Percentiles rank a stretch among this genome's conserved stretches.
Conservation (phyloP, 1,140 invertebrate genomes). For the Pachypsylla venusta region DNA sequence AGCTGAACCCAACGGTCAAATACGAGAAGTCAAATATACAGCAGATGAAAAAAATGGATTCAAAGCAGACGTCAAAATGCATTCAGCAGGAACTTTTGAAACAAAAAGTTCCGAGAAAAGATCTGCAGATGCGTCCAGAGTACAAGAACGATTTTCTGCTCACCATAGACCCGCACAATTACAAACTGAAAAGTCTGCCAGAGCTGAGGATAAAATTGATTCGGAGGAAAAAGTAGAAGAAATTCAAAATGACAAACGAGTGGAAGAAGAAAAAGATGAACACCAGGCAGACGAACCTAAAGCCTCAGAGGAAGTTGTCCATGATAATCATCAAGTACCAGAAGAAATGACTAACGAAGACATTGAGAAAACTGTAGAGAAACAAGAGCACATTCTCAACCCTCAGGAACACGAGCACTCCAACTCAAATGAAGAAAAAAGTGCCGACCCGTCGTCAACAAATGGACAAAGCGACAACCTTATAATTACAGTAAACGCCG, state of each 20-base stretch:
- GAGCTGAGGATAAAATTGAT: not conserved
- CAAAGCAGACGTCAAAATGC: conserved; percentile 16
- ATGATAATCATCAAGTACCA: not conserved
- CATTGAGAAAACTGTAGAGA: not conserved
- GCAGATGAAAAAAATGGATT: conserved; percentile 24
- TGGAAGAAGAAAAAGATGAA: not conserved
- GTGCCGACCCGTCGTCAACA: not conserved
- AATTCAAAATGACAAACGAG: not conserved
- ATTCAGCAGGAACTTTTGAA: not conserved
- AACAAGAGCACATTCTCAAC: conserved; percentile 2
- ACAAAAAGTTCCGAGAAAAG: not conserved
- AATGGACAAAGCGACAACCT: not conserved
- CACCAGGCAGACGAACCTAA: not conserved
- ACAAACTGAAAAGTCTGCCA: not conserved
- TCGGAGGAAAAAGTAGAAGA: not conserved
- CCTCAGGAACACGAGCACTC: conserved; percentile 6
- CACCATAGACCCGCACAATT: too few species aligned
- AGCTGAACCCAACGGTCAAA: conserved; percentile 26
- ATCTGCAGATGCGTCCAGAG: too few species aligned
- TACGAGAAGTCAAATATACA: conserved; percentile 26
- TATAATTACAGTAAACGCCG: not conserved
- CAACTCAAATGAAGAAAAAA: not conserved
- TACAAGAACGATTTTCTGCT: too few species aligned
- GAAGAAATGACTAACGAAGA: conserved; percentile 1
- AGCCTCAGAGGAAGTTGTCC: not conserved